Base-by-base conservation (phyloP, 2,113 vertebrate genomes). In the Herpailurus yagouaroundi region DNA sequence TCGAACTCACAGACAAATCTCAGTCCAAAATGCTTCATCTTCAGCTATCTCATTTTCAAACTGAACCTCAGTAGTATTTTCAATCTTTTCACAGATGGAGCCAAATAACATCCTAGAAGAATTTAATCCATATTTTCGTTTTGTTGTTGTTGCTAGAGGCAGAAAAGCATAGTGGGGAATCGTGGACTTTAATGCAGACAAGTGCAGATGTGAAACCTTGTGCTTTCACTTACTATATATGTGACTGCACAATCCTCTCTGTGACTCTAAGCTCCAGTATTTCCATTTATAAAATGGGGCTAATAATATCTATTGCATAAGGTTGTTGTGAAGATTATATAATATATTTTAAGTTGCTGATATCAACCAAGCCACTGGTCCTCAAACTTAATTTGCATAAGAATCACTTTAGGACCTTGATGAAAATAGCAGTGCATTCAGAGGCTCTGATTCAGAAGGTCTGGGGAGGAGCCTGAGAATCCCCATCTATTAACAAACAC, bases 331-430 rank as follows among this genome's bases (percentile, higher is more conserved):
- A 77, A 77, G 60, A 82, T 69, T 64, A 36, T 29, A 83, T 68
- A 86, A 50, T 82, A 48, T 50, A 88, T 41, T 94, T 85, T 83
- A 91, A 91, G 4, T 74, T 88, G 33, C 29, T 84, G 21, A 91
- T 80, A 79, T 11, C 15, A 2, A 68, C 14, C 38, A 84, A 85
- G n/a, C 27, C 38, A 88, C 6, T 55, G 18, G 13, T 41, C 83
- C 29, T 84, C 18, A 83, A 96, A 77, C 48, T n/a, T 85, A 92
- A 94, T 69, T 52, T 60, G 16, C 27, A 33, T 68, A 68, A 89
- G 31, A 85, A 92, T 85, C 31, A 88, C 33, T 57, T 88, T 27
- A 88, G 31, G 27, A 95, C 7, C 41, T 89, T 95, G 63, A 95
- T 36, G 41, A 81, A 74, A 91, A 74, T n/a, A 90, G 38, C 33